A percentile compares a stretch with the other conserved stretches of the same genome.
Evolutionary conservation across 2,797 vertebrate genomes (phyloP).

Genomic region (Chelon auratus): DNA sequence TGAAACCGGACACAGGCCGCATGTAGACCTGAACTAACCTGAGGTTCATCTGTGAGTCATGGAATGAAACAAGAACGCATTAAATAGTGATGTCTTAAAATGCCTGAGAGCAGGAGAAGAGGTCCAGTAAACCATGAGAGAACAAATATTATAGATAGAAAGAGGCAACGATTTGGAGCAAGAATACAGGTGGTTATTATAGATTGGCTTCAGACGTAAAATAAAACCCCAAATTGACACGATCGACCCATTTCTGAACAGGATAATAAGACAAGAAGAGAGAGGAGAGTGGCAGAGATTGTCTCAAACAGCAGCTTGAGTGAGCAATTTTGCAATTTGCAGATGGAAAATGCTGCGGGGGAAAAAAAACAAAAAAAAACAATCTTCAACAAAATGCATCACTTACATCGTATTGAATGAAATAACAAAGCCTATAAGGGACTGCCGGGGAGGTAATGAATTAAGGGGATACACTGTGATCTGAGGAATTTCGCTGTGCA

Average conservation of each 20-base stretch:
- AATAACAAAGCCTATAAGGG: constrained; percentile 1
- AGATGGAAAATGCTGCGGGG: constrained; percentile 30
- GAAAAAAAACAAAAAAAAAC: constrained; percentile 1
- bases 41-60: constrained; percentile 34
- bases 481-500: constrained; percentile 65
- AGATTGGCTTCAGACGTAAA: constrained; percentile 18
- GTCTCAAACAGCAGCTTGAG: constrained; percentile 36
- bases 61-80: constrained; percentile 31
- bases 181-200: constrained; percentile 11
- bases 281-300: background rate
- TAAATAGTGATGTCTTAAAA: constrained; percentile 32
- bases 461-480: constrained; percentile 55
- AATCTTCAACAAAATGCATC: constrained; percentile 6
- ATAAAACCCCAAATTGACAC: constrained; percentile 19
- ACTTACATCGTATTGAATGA: constrained; percentile 1
- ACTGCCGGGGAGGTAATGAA: constrained; percentile 31
- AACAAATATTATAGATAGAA: constrained; percentile 29
- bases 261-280: background rate
- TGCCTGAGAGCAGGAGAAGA: constrained; percentile 8
- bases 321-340: constrained; percentile 35
- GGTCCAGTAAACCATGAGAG: background rate
- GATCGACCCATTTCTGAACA: constrained; percentile 15
- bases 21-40: background rate
- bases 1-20: background rate
- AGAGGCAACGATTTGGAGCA: constrained; percentile 24